Percentiles rank a stretch among this genome's conserved stretches.
phyloP scores from a whole-genome alignment of 2,797 vertebrate genomes.

The Nasua narica region DNA sequence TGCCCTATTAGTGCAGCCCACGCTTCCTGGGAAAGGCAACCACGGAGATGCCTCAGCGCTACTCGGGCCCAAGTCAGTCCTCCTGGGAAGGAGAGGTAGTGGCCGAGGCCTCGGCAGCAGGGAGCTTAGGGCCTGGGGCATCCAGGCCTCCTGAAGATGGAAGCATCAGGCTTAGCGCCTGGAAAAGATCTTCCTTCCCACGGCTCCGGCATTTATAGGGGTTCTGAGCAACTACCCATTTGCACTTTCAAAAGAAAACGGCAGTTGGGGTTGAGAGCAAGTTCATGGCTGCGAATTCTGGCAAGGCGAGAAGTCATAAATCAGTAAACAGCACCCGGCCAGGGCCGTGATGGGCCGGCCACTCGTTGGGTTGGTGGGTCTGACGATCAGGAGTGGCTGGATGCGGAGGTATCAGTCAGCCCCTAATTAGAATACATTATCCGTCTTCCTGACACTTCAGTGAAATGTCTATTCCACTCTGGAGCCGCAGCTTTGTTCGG shows the following conservation, averaged over 20 bases:
- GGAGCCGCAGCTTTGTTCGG: constrained; percentile 83
- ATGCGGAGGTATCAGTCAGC: constrained; percentile 72
- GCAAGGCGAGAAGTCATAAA: not conserved
- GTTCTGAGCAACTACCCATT: not conserved
- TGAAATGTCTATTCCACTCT: constrained; percentile 78
- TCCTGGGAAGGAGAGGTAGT: not conserved
- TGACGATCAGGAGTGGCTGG: constrained; percentile 68
- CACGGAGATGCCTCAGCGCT: not conserved
- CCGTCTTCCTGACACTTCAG: constrained; percentile 85
- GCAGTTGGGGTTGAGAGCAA: not conserved
- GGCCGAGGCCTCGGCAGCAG: not conserved
- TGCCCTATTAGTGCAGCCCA: not conserved
- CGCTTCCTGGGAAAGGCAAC: not conserved
- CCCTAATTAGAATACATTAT: constrained; percentile 87
- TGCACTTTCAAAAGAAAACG: not conserved
- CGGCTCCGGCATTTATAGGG: not conserved
- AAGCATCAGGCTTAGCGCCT: not conserved
- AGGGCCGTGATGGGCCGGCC: constrained; percentile 29
- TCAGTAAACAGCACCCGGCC: not conserved
- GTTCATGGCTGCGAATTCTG: not conserved
- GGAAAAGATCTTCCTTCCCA: not conserved
- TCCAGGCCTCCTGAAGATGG: not conserved
- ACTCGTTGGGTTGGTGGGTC: constrained; percentile 64
- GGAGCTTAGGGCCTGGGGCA: accelerated
- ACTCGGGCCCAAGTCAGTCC: not conserved